These are phyloP conservation scores for Tinamus guttatus DNA, from an alignment of 2,113 vertebrate genomes.

Conservation along the genomic window DNA sequence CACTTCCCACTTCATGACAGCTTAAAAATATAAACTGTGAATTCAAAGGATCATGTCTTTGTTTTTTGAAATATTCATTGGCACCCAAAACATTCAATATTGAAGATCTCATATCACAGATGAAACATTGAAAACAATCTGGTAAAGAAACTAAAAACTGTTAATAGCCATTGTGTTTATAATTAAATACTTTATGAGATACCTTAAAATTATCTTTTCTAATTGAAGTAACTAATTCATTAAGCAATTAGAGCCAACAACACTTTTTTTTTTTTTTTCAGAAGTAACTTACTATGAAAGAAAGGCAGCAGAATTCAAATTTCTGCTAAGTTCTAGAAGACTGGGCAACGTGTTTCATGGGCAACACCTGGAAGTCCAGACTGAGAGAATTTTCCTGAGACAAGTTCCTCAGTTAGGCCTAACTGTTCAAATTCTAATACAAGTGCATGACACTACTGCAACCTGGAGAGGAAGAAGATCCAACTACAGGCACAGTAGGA, in stretches of 20 bases:
- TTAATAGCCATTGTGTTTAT: neutral
- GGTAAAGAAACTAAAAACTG: neutral
- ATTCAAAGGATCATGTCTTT: constrained; percentile 13
- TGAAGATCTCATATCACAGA: constrained; percentile 15
- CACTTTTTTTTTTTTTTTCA: neutral
- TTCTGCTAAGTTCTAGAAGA: neutral
- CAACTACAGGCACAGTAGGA: neutral
- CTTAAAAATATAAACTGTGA: constrained; percentile 52
- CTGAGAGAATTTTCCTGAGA: neutral
- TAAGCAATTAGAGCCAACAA: constrained; percentile 22
- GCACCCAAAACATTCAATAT: constrained; percentile 13
- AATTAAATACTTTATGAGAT: neutral
- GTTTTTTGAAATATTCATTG: constrained; percentile 38
- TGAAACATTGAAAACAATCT: constrained; percentile 12
- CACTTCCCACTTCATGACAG: constrained; percentile 1
- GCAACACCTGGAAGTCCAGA: neutral
- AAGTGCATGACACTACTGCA: neutral
- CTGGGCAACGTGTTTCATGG: neutral
- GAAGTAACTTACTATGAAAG: constrained; percentile 3
- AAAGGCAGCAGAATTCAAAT: constrained; percentile 24
- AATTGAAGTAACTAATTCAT: constrained; percentile 8
- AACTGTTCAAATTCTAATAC: neutral
- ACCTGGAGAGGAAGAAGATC: neutral
- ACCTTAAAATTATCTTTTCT: neutral
- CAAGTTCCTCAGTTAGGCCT: neutral